Evolutionary conservation across 2,797 vertebrate genomes (phyloP).

Genomic region (Macrochelys suwanniensis): DNA sequence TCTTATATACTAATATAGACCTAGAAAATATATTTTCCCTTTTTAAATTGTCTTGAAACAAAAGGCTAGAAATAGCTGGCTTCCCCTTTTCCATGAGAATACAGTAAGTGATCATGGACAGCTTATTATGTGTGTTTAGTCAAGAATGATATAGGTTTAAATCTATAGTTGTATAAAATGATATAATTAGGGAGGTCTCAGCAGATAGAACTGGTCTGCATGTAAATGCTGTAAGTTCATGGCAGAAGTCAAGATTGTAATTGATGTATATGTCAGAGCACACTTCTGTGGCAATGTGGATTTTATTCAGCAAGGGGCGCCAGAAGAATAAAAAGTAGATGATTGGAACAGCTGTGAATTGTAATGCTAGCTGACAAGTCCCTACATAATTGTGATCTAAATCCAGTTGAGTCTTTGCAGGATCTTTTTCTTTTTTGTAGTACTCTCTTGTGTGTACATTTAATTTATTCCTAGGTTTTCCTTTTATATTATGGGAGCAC

Average conservation of each 20-base stretch:
- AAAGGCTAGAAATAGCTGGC: neutral
- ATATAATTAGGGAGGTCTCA: neutral
- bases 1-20: accelerated
- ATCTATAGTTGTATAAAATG: neutral
- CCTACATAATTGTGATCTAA: slow-evolving; percentile 1
- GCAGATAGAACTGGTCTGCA: neutral
- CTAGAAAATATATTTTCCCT: neutral
- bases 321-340: slow-evolving; percentile 16
- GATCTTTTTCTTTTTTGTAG: neutral
- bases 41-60: neutral
- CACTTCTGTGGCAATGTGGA: neutral
- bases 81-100: neutral
- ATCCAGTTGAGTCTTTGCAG: neutral
- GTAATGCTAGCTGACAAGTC: neutral
- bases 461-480: neutral
- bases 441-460: neutral
- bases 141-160: neutral
- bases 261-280: neutral
- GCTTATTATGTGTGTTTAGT: neutral
- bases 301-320: slow-evolving; percentile 7
- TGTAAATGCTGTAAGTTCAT: neutral
- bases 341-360: slow-evolving; percentile 3
- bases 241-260: neutral
- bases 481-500: neutral
- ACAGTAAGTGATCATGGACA: neutral